Percentiles rank a stretch among this genome's conserved stretches.
phyloP scores from a whole-genome alignment of 2,888 invertebrate genomes.

The Magallana nippona region DNA sequence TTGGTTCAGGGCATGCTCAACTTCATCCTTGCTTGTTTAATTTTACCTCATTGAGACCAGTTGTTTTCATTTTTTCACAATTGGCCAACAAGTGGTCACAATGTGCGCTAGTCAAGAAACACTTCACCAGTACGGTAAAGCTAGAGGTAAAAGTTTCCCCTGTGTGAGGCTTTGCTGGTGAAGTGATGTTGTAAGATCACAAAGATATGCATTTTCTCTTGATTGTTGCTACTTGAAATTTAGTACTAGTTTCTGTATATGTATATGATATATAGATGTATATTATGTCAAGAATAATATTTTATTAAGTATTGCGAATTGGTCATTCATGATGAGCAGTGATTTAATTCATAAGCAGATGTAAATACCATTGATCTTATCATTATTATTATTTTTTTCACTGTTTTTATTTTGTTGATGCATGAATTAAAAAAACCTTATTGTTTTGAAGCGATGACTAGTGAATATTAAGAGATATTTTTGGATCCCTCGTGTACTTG shows the following conservation, averaged over 20 bases:
- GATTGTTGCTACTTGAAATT: constrained; percentile 1
- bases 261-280: constrained; percentile 6
- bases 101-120: constrained; percentile 24
- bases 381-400: constrained; percentile 1
- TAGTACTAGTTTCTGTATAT: not conserved
- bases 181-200: not conserved
- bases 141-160: not conserved
- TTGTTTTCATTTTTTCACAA: not conserved
- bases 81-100: not conserved
- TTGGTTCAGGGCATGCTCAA: constrained; percentile 31
- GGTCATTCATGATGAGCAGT: constrained; percentile 13
- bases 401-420: constrained; percentile 28
- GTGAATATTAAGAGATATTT: constrained; percentile 22
- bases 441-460: not conserved
- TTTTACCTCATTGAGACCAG: not conserved
- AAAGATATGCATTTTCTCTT: not conserved
- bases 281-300: constrained; percentile 6
- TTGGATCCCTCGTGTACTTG: constrained; percentile 30
- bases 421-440: not conserved
- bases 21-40: constrained; percentile 12
- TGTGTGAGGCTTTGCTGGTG: not conserved
- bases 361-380: constrained; percentile 27
- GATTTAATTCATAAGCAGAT: constrained; percentile 3
- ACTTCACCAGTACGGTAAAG: not conserved
- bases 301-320: constrained; percentile 5